These are phyloP conservation scores for Leptoclinus maculatus DNA, from an alignment of 2,797 vertebrate genomes.

Conservation along the genomic window DNA sequence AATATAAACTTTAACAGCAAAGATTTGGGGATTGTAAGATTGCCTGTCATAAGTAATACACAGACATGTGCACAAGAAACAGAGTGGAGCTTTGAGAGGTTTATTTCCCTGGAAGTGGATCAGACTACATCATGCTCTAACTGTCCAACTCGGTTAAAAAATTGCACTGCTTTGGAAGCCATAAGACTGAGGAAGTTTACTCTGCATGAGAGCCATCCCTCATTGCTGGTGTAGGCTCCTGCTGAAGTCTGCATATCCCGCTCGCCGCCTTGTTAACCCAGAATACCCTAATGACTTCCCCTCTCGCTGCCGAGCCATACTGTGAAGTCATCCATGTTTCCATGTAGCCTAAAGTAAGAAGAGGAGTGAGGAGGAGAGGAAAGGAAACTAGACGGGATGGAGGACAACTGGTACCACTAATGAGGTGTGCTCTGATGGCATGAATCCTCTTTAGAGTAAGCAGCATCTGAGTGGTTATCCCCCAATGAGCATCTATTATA, in stretches of 20 bases:
- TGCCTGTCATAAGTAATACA: slow-evolving; percentile 40
- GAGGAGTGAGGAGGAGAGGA: slow-evolving; percentile 34
- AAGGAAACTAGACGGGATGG: slow-evolving; percentile 30
- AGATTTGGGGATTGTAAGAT: slow-evolving; percentile 19
- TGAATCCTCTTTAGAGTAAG: slow-evolving; percentile 26
- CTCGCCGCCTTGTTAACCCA: slow-evolving; percentile 80
- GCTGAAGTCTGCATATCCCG: slow-evolving; percentile 80
- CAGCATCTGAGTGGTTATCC: slow-evolving; percentile 30
- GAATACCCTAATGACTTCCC: slow-evolving; percentile 81
- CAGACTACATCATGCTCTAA: slow-evolving; percentile 55
- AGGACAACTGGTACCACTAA: slow-evolving; percentile 43
- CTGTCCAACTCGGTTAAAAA: slow-evolving; percentile 63
- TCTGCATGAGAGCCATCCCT: slow-evolving; percentile 77
- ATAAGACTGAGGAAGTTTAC: slow-evolving; percentile 74
- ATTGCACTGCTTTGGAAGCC: slow-evolving; percentile 58
- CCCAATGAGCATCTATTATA: slow-evolving; percentile 35
- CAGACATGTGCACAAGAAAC: slow-evolving; percentile 19
- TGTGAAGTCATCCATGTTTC: slow-evolving; percentile 81
- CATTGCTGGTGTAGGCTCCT: slow-evolving; percentile 66
- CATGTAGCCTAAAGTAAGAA: slow-evolving; percentile 66
- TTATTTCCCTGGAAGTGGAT: slow-evolving; percentile 55
- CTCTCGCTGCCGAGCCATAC: slow-evolving; percentile 69
- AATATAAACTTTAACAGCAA: slow-evolving; percentile 6
- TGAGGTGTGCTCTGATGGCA: slow-evolving; percentile 52
- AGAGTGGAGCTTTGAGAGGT: slow-evolving; percentile 39